phyloP scores from a whole-genome alignment of 92 coral and sea anemone species.

The Phenganax marumi region DNA sequence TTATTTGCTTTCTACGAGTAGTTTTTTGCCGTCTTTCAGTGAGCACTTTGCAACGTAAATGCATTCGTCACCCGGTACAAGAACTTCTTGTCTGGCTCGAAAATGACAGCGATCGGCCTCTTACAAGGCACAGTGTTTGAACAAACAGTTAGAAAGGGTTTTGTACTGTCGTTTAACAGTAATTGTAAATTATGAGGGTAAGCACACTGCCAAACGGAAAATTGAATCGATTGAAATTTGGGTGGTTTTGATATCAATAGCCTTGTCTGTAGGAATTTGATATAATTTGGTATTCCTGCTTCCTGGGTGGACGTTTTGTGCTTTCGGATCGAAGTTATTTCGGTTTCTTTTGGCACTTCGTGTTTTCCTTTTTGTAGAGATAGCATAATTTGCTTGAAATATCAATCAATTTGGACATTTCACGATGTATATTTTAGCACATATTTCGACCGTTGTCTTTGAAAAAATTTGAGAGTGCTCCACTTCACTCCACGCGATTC shows the following conservation, averaged over 20 bases:
- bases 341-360: not conserved
- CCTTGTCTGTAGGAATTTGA: constrained; percentile 16
- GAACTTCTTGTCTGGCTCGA: constrained; percentile 26
- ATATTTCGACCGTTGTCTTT: no score
- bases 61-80: constrained; percentile 25
- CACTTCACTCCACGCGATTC: not conserved
- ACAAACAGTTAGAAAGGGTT: not conserved
- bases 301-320: constrained; percentile 31
- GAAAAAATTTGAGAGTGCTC: not conserved
- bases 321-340: not conserved
- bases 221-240: not conserved
- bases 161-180: not conserved
- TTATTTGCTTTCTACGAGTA: not conserved
- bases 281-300: not conserved
- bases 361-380: not conserved
- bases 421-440: not conserved
- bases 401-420: not conserved
- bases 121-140: not conserved
- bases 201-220: not conserved
- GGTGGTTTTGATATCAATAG: not conserved
- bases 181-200: not conserved
- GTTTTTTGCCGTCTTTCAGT: not conserved
- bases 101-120: not conserved
- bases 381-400: not conserved
- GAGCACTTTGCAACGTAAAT: not conserved